Evolutionary conservation across 2,113 vertebrate species (phyloP), one percentile per base, ranked within the genome.

Genomic region (Antennarius striatus): DNA sequence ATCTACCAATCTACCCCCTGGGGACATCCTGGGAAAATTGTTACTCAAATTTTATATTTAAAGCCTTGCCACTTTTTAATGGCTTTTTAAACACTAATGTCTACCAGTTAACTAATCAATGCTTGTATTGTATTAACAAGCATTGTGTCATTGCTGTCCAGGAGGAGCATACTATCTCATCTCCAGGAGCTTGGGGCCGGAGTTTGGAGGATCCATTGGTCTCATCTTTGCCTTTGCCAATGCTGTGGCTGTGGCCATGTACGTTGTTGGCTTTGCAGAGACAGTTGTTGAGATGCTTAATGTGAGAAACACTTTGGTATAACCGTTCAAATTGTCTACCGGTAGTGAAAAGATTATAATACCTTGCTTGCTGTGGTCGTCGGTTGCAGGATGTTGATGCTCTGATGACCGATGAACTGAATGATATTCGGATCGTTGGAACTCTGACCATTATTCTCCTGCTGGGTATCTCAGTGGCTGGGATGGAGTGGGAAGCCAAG

Each of bases 401-500:
- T 0, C 59, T 98, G 77, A 99, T 99, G 96, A 89, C 97, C 0
- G 97, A 99, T 79, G 93, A 95, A 77, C 90, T 93, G 28, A 99
- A 97, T 67, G 97, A 99, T 79, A 95, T 98, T 61, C 93, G 97
- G 46, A 98, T 99, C 55, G 95, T 99, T 16, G 97, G 97, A n/a
- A 94, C 95, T 66, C 93, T 99, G 67, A 99, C 97, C 0, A 89
- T 99, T 42, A 95, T 99, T 61, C 65, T 97, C 50, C 86, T 99
- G 62, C 81, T 99, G 76, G 97, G 96, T 3, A 98, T 99, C 88
- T 99, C 97, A 0, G 93, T 99, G 30, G 97, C 97, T 3, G 97
- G 97, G 76, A 99, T 99, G 97, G 97, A 99, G 76, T 99, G 97
- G 97, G 97, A 99, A 90, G 96, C 97, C 46, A 99, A 99, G 92